Evolutionary conservation across 2,113 vertebrate genomes (phyloP), one percentile per base, ranked within the genome.

Genomic region (Carassius auratus): DNA sequence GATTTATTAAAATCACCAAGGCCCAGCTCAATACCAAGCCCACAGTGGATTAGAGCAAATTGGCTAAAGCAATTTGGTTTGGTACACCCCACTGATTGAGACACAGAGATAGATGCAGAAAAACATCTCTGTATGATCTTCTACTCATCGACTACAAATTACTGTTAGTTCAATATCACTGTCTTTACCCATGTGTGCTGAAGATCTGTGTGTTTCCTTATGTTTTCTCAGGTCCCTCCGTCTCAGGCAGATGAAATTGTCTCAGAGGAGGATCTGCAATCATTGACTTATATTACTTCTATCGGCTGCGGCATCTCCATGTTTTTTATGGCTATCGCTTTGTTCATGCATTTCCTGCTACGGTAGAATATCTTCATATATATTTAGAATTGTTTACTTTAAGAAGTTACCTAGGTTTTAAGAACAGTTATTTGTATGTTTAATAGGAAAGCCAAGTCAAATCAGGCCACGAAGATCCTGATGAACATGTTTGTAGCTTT

Each of bases 401-500:
- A 38, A 38, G 6, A 38, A 38, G 38, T 38, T 38, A 5, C 38
- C 38, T 5, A 38, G 38, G 38, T 38, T 38, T 5, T 5, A 38
- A 4, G 38, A 38, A 38, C 38, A 83, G 17, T 8, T n/a, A 3
- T 50, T 59, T 69, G 33, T 71, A 76, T 55, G 1, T 33, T 68
- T 64, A n/a, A 59, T 86, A 93, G 93, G 78, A 92, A 90, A 52
- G 59, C 90, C 77, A 93, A 92, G 87, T 85, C 91, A 0, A 93
- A 92, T 85, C 88, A 94, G 0, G 78, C 90, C 10, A 89, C 92
- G 3, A 86, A 90, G 86, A 91, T 93, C 92, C 93, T 96, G 0
- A 0, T 95, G 36, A 92, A 95, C 86, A 91, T 96, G 3, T 89
- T 94, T 6, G 1, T 90, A 5, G 94, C 95, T 84, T 76, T 96